Conservation (phyloP, 2,888 invertebrate species). For the Mimumesa dahlbomi region DNA sequence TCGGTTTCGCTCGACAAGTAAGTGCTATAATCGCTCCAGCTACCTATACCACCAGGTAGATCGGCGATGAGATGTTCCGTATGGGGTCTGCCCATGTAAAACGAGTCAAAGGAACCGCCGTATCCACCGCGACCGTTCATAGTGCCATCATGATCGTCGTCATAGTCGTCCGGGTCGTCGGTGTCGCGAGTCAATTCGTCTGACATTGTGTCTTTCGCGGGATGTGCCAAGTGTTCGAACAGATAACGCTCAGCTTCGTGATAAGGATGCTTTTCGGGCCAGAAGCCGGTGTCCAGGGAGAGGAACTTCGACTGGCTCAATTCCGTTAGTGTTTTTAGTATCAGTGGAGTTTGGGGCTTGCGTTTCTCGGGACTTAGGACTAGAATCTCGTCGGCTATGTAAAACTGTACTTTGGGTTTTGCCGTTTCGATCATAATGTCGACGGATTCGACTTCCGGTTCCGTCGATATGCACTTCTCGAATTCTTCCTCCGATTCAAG, state of each 20-base stretch:
- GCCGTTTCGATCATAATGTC: slow-evolving; percentile 39
- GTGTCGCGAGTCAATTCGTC: slow-evolving; percentile 80
- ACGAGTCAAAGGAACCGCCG: slow-evolving; percentile 61
- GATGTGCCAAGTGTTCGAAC: slow-evolving; percentile 82
- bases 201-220: slow-evolving; percentile 45
- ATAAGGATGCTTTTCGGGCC: slow-evolving; percentile 84
- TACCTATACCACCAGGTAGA: slow-evolving; percentile 90
- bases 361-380: slow-evolving; percentile 68
- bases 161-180: slow-evolving; percentile 62
- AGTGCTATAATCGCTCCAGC: slow-evolving; percentile 91
- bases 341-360: slow-evolving; percentile 39
- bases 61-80: slow-evolving; percentile 87
- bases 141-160: slow-evolving; percentile 84
- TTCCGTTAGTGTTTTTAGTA: slow-evolving; percentile 31
- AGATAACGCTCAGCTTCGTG: slow-evolving; percentile 86
- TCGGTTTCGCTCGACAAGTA: slow-evolving; percentile 84
- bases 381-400: slow-evolving; percentile 76
- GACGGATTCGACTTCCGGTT: slow-evolving; percentile 32
- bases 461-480: slow-evolving; percentile 29
- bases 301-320: slow-evolving; percentile 68
- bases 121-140: slow-evolving; percentile 83
- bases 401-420: slow-evolving; percentile 75
- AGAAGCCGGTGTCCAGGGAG: slow-evolving; percentile 82
- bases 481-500: slow-evolving; percentile 26
- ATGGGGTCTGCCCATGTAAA: slow-evolving; percentile 74